These are phyloP conservation scores for Papilio machaon DNA, from an alignment of 1,140 invertebrate species.

Conservation along the genomic window DNA sequence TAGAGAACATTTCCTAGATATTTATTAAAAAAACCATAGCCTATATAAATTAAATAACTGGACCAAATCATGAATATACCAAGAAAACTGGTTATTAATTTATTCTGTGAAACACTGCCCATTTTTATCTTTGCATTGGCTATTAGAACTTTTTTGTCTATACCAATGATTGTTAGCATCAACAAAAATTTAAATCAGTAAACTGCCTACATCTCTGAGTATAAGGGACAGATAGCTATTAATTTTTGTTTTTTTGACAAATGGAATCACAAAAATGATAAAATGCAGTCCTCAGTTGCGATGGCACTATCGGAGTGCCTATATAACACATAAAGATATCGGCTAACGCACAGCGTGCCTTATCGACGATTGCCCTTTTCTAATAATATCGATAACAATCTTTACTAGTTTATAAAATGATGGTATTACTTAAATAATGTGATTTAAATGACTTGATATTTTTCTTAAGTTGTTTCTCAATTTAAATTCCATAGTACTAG, in stretches of 20 bases:
- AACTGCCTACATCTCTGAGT: too few species aligned
- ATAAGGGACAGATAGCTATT: neutral
- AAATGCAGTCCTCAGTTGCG: neutral
- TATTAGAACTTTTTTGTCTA: too few species aligned
- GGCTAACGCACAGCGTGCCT: neutral
- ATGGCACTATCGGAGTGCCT: neutral
- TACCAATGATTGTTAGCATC: too few species aligned
- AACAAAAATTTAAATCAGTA: too few species aligned
- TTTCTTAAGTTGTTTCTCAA: constrained; percentile 6
- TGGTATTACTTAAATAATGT: neutral
- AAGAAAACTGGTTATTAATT: too few species aligned
- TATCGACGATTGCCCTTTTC: constrained; percentile 17
- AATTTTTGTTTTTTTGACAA: neutral
- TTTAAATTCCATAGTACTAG: neutral
- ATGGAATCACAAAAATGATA: neutral
- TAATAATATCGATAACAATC: constrained; percentile 10
- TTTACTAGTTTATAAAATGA: neutral
- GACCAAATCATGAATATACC: too few species aligned
- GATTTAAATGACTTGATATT: neutral
- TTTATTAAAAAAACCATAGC: too few species aligned
- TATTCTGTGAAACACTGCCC: too few species aligned
- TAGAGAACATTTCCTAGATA: too few species aligned
- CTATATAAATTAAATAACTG: too few species aligned
- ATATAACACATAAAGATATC: neutral
- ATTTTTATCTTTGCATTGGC: too few species aligned